phyloP scores from a whole-genome alignment of 2,797 vertebrate species.

The Macropodus opercularis region DNA sequence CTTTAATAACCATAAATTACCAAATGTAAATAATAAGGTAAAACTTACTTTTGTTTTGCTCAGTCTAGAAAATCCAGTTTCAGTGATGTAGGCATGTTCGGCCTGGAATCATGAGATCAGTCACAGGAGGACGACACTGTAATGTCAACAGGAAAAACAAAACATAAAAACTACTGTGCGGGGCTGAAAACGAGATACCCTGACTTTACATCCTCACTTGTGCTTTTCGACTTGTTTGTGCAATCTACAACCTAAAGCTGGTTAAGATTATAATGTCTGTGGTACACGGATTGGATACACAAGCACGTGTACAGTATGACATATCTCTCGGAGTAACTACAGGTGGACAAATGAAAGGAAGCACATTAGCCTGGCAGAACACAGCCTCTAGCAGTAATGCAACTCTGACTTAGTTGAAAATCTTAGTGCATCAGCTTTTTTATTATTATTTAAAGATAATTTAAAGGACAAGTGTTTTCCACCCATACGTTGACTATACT shows the following conservation, averaged over 20 bases:
- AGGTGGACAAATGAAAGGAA: conserved; percentile 17
- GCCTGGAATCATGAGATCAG: conserved; percentile 8
- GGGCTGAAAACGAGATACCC: not conserved
- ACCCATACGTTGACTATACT: no score
- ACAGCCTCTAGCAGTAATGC: conserved; percentile 5
- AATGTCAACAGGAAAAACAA: conserved; percentile 40
- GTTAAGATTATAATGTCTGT: no score
- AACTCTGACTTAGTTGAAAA: conserved; percentile 6
- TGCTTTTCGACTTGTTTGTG: not conserved
- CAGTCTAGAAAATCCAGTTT: conserved; percentile 6
- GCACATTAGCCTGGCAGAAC: not conserved
- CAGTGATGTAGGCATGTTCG: not conserved
- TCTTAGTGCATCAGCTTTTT: no score
- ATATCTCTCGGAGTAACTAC: not conserved
- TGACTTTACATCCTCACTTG: not conserved
- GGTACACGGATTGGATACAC: not conserved
- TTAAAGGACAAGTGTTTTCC: no score
- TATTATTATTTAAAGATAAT: no score
- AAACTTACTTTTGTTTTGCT: not conserved
- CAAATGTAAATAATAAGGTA: not conserved
- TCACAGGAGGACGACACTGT: conserved; percentile 9
- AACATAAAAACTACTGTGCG: conserved; percentile 16
- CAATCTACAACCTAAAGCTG: no score
- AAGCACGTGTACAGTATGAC: not conserved
- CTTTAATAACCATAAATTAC: not conserved